These are phyloP conservation scores for Datnioides undecimradiatus DNA, from an alignment of 2,113 vertebrate species.

Conservation along the genomic window DNA sequence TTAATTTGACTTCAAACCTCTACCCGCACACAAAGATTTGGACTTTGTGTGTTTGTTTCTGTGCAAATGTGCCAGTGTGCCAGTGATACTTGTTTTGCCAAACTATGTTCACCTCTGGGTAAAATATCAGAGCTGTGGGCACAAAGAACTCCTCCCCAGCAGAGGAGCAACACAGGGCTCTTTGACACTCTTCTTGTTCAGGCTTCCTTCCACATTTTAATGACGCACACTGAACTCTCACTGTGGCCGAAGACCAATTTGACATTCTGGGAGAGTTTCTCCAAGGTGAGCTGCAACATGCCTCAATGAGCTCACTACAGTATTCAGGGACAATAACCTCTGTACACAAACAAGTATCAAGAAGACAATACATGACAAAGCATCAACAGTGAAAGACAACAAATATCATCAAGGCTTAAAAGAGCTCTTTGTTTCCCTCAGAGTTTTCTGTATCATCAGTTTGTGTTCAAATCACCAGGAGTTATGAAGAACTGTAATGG, in stretches of 20 bases:
- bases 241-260: neutral
- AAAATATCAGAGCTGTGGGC: neutral
- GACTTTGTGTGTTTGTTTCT: neutral
- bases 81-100: constrained; percentile 6
- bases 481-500: neutral
- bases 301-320: neutral
- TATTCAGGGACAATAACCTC: neutral
- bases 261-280: constrained; percentile 20
- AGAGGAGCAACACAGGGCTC: neutral
- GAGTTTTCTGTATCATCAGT: neutral
- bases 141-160: neutral
- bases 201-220: constrained; percentile 31
- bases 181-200: constrained; percentile 21
- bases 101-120: constrained; percentile 16
- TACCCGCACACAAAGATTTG: constrained; percentile 38
- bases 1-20: constrained; percentile 64
- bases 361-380: neutral
- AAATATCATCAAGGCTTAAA: neutral
- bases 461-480: neutral
- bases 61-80: neutral
- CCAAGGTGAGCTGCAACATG: constrained; percentile 16
- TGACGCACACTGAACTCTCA: neutral
- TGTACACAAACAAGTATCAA: neutral
- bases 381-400: neutral
- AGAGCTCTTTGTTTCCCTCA: neutral